These are phyloP conservation scores for Hiodon tergisus DNA, from an alignment of 2,113 vertebrate genomes.

Conservation along the genomic window DNA sequence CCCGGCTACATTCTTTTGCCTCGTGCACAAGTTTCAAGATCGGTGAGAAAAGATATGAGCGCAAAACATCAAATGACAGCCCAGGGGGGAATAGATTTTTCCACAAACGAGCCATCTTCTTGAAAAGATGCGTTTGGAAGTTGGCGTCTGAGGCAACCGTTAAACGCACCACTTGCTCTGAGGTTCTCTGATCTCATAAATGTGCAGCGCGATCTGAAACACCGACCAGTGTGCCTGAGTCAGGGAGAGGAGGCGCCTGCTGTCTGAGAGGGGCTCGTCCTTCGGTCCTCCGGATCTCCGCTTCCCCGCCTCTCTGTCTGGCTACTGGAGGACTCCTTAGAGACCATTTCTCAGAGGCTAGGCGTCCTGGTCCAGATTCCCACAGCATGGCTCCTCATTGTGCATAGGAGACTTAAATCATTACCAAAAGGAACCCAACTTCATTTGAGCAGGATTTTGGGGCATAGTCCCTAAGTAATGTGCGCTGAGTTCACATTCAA, in stretches of 20 bases:
- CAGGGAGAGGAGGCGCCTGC: constrained; percentile 41
- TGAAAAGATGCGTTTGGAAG: constrained; percentile 29
- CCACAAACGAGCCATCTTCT: too few species aligned
- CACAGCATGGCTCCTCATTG: constrained; percentile 56
- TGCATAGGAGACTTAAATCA: constrained; percentile 5
- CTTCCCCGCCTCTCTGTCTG: constrained; percentile 50
- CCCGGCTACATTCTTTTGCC: constrained; percentile 23
- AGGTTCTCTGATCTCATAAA: constrained; percentile 72
- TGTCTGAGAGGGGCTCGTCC: constrained; percentile 66
- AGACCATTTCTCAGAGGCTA: constrained; percentile 60
- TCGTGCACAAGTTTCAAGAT: too few species aligned
- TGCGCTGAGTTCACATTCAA: too few species aligned
- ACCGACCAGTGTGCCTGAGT: constrained; percentile 44
- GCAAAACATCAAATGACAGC: constrained; percentile 16
- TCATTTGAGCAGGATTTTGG: too few species aligned
- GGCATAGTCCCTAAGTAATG: too few species aligned
- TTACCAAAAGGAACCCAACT: not conserved
- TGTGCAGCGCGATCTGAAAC: constrained; percentile 66
- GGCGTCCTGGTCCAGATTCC: constrained; percentile 64
- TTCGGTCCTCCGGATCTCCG: constrained; percentile 26
- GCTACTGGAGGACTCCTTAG: constrained; percentile 65
- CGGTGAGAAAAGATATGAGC: too few species aligned
- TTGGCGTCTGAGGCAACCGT: constrained; percentile 54
- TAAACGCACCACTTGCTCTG: constrained; percentile 65
- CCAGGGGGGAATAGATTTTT: too few species aligned